Conservation (phyloP, 1,140 invertebrate species). For the Diorhabda carinulata region DNA sequence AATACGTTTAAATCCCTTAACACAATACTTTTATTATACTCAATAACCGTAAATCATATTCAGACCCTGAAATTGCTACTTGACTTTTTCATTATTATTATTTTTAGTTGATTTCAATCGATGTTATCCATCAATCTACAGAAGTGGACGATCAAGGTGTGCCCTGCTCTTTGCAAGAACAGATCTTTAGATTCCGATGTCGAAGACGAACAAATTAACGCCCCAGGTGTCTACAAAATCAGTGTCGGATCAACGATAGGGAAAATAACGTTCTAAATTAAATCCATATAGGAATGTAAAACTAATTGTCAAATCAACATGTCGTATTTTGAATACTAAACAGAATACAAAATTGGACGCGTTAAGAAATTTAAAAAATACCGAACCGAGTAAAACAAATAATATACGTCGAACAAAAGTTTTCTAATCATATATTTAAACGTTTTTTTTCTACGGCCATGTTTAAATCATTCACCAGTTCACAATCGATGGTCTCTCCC, state of each 20-base stretch:
- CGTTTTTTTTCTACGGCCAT: too few relatives aligned
- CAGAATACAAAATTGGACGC: too few relatives aligned
- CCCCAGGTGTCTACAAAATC: not conserved
- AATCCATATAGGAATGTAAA: too few relatives aligned
- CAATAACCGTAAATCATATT: slow-evolving; percentile 3
- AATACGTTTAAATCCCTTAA: not conserved
- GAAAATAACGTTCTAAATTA: too few relatives aligned
- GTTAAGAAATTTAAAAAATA: too few relatives aligned
- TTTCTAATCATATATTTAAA: too few relatives aligned
- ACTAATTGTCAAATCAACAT: too few relatives aligned
- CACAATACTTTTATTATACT: not conserved
- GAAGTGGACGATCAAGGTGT: not conserved
- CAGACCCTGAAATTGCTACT: not conserved
- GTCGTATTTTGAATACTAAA: too few relatives aligned
- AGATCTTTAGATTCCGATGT: slow-evolving; percentile 2
- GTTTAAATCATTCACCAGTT: not conserved
- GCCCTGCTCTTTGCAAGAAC: not conserved
- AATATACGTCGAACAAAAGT: too few relatives aligned
- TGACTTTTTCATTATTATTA: slow-evolving; percentile 1
- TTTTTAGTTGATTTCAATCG: slow-evolving; percentile 1
- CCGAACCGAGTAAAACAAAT: too few relatives aligned
- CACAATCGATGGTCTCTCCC: not conserved
- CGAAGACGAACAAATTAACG: not conserved
- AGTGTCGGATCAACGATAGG: not conserved
- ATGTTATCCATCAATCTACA: not conserved